Evolutionary conservation across 1,140 invertebrate species (phyloP).

Genomic region (Zaprionus tsacasi): DNA sequence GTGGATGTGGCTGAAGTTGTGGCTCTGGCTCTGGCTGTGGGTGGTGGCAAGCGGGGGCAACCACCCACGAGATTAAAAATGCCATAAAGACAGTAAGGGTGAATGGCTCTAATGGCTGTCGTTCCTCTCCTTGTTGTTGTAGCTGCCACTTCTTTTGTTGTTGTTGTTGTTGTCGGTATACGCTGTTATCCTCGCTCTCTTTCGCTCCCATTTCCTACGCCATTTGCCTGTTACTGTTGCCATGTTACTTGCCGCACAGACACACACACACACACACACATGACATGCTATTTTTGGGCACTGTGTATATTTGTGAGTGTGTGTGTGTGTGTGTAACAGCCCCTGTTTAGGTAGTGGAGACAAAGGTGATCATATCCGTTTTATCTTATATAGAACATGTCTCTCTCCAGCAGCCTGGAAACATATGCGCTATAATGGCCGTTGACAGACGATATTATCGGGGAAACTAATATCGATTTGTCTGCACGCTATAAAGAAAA

Average conservation of each 20-base stretch:
- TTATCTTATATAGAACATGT: constrained; percentile 10
- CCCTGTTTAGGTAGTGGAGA: not conserved
- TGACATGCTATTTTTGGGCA: constrained; percentile 10
- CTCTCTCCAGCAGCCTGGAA: not conserved
- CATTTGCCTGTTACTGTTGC: constrained; percentile 20
- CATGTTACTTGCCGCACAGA: constrained; percentile 16
- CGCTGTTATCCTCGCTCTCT: constrained; percentile 46
- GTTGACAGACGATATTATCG: not conserved
- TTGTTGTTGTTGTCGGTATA: constrained; percentile 60
- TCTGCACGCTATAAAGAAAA: not conserved
- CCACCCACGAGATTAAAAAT: constrained; percentile 83
- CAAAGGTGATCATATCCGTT: constrained; percentile 21
- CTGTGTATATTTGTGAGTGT: not conserved
- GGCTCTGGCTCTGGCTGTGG: constrained; percentile 11
- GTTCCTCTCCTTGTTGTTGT: constrained; percentile 37
- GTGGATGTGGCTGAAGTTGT: not conserved
- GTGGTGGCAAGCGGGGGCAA: constrained; percentile 49
- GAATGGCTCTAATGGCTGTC: constrained; percentile 81
- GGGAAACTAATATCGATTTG: not conserved
- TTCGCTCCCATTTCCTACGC: constrained; percentile 13
- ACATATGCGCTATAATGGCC: constrained; percentile 8
- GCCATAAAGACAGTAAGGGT: constrained; percentile 82
- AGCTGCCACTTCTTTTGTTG: not conserved
- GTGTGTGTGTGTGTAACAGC: constrained; percentile 7
- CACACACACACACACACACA: constrained; percentile 14